A percentile compares a stretch with the other conserved stretches of the same genome.
Evolutionary conservation across 2,113 vertebrate genomes (phyloP).

Genomic region (Anthoscopus minutus): DNA sequence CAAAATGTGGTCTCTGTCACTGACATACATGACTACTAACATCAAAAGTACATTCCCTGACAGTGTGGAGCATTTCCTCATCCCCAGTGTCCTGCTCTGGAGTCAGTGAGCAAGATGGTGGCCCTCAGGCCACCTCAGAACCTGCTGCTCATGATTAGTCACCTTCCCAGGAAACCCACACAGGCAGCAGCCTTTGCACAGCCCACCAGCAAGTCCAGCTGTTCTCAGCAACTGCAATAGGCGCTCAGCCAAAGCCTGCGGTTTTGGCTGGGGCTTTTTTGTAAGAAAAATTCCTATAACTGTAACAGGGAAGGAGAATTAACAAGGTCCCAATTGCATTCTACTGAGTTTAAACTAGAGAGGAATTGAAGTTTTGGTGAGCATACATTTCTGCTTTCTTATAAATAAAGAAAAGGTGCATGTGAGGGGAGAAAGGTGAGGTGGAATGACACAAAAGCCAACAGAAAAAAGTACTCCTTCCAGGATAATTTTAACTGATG

Average conservation of each 20-base stretch:
- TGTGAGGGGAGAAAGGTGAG: not conserved
- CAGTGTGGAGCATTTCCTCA: not conserved
- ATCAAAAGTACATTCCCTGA: not conserved
- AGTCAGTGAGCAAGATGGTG: not conserved
- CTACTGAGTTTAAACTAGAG: not conserved
- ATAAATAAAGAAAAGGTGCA: not conserved
- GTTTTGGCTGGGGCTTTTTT: not conserved
- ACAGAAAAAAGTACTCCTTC: not conserved
- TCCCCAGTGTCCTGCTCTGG: not conserved
- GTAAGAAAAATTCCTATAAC: not conserved
- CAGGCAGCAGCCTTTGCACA: not conserved
- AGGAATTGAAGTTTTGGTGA: not conserved
- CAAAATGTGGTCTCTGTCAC: not conserved
- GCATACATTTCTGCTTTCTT: not conserved
- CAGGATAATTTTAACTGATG: not conserved
- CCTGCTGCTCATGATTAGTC: not conserved
- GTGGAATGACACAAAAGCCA: not conserved
- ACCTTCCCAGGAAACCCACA: not conserved
- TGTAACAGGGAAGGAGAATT: not conserved
- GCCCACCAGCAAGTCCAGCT: not conserved
- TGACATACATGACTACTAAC: not conserved
- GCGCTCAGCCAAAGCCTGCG: not conserved
- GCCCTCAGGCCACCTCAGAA: not conserved
- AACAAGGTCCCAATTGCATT: not conserved
- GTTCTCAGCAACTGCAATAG: not conserved